These are phyloP conservation scores for Bombyx mandarina DNA, from an alignment of 1,140 invertebrate species.

Conservation along the genomic window DNA sequence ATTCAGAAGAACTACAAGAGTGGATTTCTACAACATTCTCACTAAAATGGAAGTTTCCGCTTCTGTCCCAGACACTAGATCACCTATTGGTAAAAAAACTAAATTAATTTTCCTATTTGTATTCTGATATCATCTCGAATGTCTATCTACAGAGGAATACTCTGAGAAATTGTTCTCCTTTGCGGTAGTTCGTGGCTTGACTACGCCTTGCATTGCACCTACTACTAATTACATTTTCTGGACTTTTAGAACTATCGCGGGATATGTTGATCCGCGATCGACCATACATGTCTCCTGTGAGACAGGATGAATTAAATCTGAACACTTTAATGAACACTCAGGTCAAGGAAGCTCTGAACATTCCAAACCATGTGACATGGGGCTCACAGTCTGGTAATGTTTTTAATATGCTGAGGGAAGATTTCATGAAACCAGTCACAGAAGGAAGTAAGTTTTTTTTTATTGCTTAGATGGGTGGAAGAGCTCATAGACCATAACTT, in stretches of 20 bases:
- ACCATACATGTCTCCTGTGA: constrained; percentile 12
- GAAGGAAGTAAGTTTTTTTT: constrained; percentile 70
- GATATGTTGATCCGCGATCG: constrained; percentile 37
- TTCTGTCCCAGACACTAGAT: constrained; percentile 11
- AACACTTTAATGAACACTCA: constrained; percentile 79
- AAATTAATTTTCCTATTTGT: not conserved
- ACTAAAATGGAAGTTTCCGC: constrained; percentile 47
- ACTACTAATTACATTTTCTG: not conserved
- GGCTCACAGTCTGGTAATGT: constrained; percentile 73
- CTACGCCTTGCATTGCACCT: too few relatives aligned
- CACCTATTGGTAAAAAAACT: not conserved
- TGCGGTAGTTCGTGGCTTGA: too few relatives aligned
- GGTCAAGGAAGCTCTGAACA: constrained; percentile 76
- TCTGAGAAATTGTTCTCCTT: too few relatives aligned
- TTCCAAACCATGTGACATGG: constrained; percentile 77
- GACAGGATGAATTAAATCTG: constrained; percentile 27
- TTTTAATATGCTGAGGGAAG: constrained; percentile 74
- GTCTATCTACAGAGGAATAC: too few relatives aligned
- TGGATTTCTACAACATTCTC: constrained; percentile 88
- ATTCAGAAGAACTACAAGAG: constrained; percentile 69
- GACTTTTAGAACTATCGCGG: constrained; percentile 29
- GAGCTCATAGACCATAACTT: constrained; percentile 2
- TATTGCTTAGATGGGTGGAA: too few relatives aligned
- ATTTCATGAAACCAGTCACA: constrained; percentile 90
- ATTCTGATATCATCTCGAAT: not conserved